Base-by-base conservation (phyloP, 2,797 vertebrate species). In the Thripadectes ignobilis region DNA sequence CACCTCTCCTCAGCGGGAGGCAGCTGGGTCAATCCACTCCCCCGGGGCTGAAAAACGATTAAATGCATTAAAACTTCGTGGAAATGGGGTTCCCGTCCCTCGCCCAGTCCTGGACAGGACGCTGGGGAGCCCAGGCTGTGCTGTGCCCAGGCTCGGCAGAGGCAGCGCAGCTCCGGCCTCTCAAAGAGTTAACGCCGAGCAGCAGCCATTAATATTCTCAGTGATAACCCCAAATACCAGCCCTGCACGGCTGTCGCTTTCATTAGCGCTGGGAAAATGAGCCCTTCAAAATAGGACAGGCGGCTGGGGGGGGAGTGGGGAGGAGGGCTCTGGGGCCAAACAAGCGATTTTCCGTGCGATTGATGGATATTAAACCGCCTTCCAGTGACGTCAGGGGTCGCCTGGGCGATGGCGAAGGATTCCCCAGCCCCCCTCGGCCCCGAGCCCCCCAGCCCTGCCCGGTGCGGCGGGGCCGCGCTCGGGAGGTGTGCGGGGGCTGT, bases 221-320 rank as follows among this genome's bases (percentile, higher is more conserved):
- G 24, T 92, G 88, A 58, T 92, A 57, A 57, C 89, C 94, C 93
- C 39, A 41, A 86, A 93, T 92, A 85, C 90, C 94, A 88, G 59
- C 36, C 75, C 80, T 87, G 80, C 74, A 85, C 2, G 58, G 92
- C 93, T 97, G 96, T 97, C 96, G 68, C 87, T 96, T 96, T 89
- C 95, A 95, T 96, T 96, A 96, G 79, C 14, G 17, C 84, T 9
- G 55, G 41, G 57, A 58, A 95, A 92, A 95, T 97, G 96, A 96
- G 52, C 90, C 85, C 94, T 96, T 97, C 94, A 95, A 94, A 95
- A 82, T 93, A 94, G 93, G 88, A 77, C 91, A 83, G 88, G 81
- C 30, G 12, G 83, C 72, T 18, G 77, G 30, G 62, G 73, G 65
- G 48, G 14, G 67, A 5, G 10, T 6, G 88, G 41, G 51, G 88